Evolutionary conservation across 2,113 vertebrate genomes (phyloP), one percentile per base, ranked within the genome.

Genomic region (Tautogolabrus adspersus): DNA sequence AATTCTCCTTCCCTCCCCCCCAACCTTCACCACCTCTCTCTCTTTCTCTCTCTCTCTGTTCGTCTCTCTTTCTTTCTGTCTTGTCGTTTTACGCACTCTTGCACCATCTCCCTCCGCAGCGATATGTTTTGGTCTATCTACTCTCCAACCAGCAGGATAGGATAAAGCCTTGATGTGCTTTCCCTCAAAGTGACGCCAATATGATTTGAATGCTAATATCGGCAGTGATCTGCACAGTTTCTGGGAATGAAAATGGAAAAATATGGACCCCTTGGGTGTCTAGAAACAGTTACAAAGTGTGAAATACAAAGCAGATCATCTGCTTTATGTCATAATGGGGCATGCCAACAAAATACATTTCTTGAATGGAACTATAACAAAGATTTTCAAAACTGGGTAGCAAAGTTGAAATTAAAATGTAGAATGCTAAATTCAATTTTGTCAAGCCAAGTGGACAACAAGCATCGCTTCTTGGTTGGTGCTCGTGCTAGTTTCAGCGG

Each of bases 1-100:
- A 85, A 82, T 82, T 89, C 87, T 85, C 82, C 55, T 59, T 74
- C 73, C 66, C 76, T 72, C 72, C 60, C 75, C 38, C 66, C 75
- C 58, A 52, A 52, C 49, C 19, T 16, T 19, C 49, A n/a, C 49
- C 49, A 52, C 49, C 49, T 10, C 49, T 19, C 6, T 34, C 73
- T 18, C 18, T 42, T 37, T 65, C 63, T 52, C 77, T 66, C 64
- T 61, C 46, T 7, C 44, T 61, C 59, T 57, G 74, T 69, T 58
- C 56, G 44, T 9, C 44, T 66, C 64, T 66, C 51, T 75, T 82
- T 83, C 86, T 74, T 70, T 82, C 81, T 79, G 85, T 72, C 73
- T 87, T 90, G 87, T 91, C 87, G 79, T 92, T 93, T 93, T 91
- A 91, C 89, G 87, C 86, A 69, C 90, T 91, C 89, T 91, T 93